Conservation (phyloP, 2,113 vertebrate genomes). For the Axis porcinus region DNA sequence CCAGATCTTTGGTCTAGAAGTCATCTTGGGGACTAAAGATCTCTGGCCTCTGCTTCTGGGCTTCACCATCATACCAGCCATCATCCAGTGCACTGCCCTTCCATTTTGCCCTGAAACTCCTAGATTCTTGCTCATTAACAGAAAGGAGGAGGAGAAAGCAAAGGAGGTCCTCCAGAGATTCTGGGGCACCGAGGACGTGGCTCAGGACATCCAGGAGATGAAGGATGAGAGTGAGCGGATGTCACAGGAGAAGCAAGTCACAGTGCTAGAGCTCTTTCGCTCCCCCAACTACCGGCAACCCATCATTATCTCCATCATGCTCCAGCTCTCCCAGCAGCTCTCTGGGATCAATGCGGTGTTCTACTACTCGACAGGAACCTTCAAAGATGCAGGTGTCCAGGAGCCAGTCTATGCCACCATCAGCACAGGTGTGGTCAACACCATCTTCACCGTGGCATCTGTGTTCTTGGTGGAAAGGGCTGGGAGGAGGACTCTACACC, state of each 20-base stretch:
- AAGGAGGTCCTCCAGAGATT: slow-evolving; percentile 83
- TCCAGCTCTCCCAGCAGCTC: slow-evolving; percentile 97
- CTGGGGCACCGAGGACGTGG: slow-evolving; percentile 86
- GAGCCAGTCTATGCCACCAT: slow-evolving; percentile 92
- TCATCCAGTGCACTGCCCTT: slow-evolving; percentile 77
- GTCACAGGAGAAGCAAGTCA: slow-evolving; percentile 90
- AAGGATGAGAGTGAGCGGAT: slow-evolving; percentile 90
- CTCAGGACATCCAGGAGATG: slow-evolving; percentile 92
- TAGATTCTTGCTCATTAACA: slow-evolving; percentile 84
- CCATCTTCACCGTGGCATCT: slow-evolving; percentile 93
- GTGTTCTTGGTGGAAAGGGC: slow-evolving; percentile 94
- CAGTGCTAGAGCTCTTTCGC: slow-evolving; percentile 90
- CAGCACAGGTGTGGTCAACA: slow-evolving; percentile 91
- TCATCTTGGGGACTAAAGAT: slow-evolving; percentile 76
- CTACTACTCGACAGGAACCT: slow-evolving; percentile 95
- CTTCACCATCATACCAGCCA: slow-evolving; percentile 75
- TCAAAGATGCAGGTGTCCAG: slow-evolving; percentile 84
- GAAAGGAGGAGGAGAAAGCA: slow-evolving; percentile 75
- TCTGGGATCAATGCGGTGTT: slow-evolving; percentile 98
- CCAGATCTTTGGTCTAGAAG: slow-evolving; percentile 85
- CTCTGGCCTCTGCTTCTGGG: slow-evolving; percentile 80
- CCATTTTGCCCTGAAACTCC: slow-evolving; percentile 83
- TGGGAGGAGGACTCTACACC: slow-evolving; percentile 91
- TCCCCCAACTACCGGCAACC: slow-evolving; percentile 89
- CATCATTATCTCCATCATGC: slow-evolving; percentile 89